Percentiles rank a stretch among this genome's conserved stretches.
phyloP scores from a whole-genome alignment of 2,888 invertebrate species.

The Melanostoma mellinum region DNA sequence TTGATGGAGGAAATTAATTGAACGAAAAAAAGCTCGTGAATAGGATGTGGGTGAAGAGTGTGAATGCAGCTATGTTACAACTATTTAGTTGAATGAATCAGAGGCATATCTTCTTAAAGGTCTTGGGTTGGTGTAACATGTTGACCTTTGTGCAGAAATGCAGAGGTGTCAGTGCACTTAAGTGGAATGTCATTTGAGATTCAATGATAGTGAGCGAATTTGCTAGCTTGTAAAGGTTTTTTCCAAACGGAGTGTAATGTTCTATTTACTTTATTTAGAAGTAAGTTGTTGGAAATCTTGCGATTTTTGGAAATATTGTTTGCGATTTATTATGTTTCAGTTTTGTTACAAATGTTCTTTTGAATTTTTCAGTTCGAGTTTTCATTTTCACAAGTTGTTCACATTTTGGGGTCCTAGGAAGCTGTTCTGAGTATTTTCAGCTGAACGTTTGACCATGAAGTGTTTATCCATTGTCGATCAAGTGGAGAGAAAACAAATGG shows the following conservation, averaged over 20 bases:
- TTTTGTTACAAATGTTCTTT: too few relatives aligned
- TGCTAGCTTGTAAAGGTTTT: neutral
- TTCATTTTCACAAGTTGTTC: too few relatives aligned
- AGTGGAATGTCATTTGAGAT: slow-evolving; percentile 57
- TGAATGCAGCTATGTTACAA: slow-evolving; percentile 17
- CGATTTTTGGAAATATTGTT: too few relatives aligned
- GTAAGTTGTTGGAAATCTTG: too few relatives aligned
- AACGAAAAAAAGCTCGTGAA: slow-evolving; percentile 26
- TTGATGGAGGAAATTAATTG: slow-evolving; percentile 40
- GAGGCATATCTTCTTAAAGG: slow-evolving; percentile 39
- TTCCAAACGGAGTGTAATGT: neutral
- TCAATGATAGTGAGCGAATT: slow-evolving; percentile 2
- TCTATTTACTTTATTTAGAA: too few relatives aligned
- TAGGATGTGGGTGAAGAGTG: slow-evolving; percentile 26
- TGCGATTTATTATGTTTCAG: too few relatives aligned
- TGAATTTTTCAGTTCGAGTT: too few relatives aligned
- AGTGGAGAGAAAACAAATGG: too few relatives aligned
- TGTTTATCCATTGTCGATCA: too few relatives aligned
- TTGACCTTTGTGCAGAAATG: slow-evolving; percentile 56
- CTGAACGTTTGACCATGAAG: too few relatives aligned
- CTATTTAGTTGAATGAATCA: neutral
- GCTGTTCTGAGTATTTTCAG: too few relatives aligned
- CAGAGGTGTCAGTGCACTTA: slow-evolving; percentile 51
- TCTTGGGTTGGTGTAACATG: slow-evolving; percentile 57
- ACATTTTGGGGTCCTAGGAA: too few relatives aligned